Conservation (phyloP, 2,113 vertebrate species). For the Phrynosoma blainvillii region DNA sequence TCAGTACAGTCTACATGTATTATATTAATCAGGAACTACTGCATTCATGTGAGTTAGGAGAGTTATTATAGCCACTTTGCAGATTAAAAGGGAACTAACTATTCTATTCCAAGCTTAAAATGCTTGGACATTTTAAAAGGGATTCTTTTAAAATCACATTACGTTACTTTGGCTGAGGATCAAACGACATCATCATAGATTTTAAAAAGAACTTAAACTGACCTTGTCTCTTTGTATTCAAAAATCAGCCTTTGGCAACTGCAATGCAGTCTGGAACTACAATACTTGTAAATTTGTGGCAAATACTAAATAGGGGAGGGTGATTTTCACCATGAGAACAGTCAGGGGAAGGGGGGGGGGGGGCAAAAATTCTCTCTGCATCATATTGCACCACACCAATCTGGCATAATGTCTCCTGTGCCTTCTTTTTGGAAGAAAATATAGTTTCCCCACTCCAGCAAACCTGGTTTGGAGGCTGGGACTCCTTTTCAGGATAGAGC, state of each 20-base stretch:
- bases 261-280: neutral
- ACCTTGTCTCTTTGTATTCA: neutral
- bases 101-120: neutral
- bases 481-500: too few species aligned
- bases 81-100: conserved; percentile 2
- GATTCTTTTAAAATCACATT: neutral
- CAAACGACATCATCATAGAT: neutral
- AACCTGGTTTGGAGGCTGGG: too few species aligned
- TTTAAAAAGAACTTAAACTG: neutral
- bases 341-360: too few species aligned
- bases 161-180: neutral
- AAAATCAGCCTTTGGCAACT: too few species aligned
- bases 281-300: neutral
- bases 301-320: neutral
- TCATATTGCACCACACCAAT: too few species aligned
- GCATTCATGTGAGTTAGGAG: neutral
- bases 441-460: too few species aligned
- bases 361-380: too few species aligned
- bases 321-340: too few species aligned
- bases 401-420: too few species aligned
- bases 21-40: conserved; percentile 9
- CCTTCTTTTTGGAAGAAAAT: too few species aligned
- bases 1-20: neutral
- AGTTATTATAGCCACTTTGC: neutral
- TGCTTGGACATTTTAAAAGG: neutral